phyloP scores from a whole-genome alignment of 2,113 vertebrate species.

The Marcusenius ussheri region DNA sequence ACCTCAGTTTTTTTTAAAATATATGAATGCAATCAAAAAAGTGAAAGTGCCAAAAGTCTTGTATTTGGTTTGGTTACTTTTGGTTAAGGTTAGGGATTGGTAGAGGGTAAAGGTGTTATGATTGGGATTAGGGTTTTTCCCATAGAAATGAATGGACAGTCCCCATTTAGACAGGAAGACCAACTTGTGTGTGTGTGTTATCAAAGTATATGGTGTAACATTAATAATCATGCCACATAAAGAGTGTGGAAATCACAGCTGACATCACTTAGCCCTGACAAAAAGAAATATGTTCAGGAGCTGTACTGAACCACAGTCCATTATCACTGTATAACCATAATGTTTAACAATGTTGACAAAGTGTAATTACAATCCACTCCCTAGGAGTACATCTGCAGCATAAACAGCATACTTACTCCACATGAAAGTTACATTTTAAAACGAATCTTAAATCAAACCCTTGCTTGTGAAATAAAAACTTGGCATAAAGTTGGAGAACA shows the following conservation, averaged over 20 bases:
- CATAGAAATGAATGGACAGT: too few species aligned
- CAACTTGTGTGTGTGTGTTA: background rate
- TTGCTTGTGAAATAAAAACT: background rate
- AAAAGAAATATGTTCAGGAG: background rate
- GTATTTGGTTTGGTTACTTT: too few species aligned
- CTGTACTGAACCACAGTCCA: background rate
- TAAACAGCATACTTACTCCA: background rate
- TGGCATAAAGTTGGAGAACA: background rate
- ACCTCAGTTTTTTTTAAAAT: too few species aligned
- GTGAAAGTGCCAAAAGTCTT: too few species aligned
- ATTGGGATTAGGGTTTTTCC: too few species aligned
- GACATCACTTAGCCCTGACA: background rate
- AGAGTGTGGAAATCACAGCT: background rate
- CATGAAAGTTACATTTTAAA: background rate
- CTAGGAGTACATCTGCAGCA: background rate
- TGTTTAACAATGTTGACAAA: conserved; percentile 1
- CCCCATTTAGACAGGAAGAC: too few species aligned
- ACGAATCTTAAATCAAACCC: background rate
- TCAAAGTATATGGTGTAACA: background rate
- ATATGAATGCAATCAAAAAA: too few species aligned
- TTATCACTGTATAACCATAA: background rate
- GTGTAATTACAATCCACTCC: background rate
- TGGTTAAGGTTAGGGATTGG: too few species aligned
- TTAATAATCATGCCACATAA: background rate
- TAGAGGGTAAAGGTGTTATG: too few species aligned